A percentile compares a stretch with the other conserved stretches of the same genome.
phyloP scores from a whole-genome alignment of 2,888 invertebrate genomes.

The Cephus runcator region DNA sequence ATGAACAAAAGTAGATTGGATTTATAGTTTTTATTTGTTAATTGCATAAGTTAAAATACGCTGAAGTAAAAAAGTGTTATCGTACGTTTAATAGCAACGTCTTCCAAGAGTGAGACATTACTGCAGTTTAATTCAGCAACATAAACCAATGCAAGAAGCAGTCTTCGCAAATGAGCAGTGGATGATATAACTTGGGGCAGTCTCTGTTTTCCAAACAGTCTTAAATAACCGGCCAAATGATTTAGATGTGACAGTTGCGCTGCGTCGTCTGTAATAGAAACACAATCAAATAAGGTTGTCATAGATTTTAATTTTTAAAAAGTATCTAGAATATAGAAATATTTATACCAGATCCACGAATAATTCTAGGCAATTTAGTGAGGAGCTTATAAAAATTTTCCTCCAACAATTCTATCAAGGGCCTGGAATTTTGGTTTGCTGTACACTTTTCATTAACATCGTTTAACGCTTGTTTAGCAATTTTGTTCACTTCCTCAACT shows the following conservation, averaged over 20 bases:
- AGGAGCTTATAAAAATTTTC: slow-evolving; percentile 72
- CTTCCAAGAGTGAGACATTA: slow-evolving; percentile 68
- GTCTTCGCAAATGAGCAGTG: slow-evolving; percentile 68
- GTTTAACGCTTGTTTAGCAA: slow-evolving; percentile 60
- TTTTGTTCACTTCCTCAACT: slow-evolving; percentile 66
- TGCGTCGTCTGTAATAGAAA: slow-evolving; percentile 66
- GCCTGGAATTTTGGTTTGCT: slow-evolving; percentile 52
- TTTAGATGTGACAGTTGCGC: slow-evolving; percentile 74
- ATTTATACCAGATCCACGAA: slow-evolving; percentile 67
- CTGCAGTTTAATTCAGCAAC: slow-evolving; percentile 68
- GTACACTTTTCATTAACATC: slow-evolving; percentile 65
- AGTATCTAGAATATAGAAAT: neutral
- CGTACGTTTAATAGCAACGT: slow-evolving; percentile 62
- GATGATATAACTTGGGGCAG: slow-evolving; percentile 71
- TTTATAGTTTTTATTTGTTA: neutral
- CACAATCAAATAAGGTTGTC: neutral
- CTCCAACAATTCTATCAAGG: slow-evolving; percentile 69
- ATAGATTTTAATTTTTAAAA: neutral
- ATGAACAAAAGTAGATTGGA: slow-evolving; percentile 13
- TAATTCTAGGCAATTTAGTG: slow-evolving; percentile 72
- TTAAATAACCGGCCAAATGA: slow-evolving; percentile 76
- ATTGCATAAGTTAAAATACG: neutral
- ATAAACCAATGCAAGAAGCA: slow-evolving; percentile 70
- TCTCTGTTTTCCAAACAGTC: slow-evolving; percentile 69
- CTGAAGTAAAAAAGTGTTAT: slow-evolving; percentile 26